Evolutionary conservation across 2,888 invertebrate genomes (phyloP).

Genomic region (Cephus sareptanus): DNA sequence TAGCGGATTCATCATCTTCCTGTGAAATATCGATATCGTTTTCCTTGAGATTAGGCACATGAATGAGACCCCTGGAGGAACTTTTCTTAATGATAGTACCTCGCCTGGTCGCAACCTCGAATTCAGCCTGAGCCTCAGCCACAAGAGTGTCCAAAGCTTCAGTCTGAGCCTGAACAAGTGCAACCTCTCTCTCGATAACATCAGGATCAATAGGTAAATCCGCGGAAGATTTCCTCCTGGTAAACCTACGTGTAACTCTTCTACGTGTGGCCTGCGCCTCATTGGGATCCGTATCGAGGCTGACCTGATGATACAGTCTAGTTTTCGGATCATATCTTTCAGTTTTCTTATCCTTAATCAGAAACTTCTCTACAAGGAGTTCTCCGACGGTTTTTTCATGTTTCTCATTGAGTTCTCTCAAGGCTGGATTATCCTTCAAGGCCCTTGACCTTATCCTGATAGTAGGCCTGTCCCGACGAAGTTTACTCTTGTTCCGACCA

Average conservation of each 20-base stretch:
- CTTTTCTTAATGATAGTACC: conserved; percentile 46
- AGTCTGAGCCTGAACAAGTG: conserved; percentile 58
- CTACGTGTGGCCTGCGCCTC: conserved; percentile 46
- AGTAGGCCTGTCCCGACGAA: conserved; percentile 55
- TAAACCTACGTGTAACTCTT: conserved; percentile 56
- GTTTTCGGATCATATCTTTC: conserved; percentile 6
- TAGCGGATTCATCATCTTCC: conserved; percentile 24
- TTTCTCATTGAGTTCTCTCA: conserved; percentile 65
- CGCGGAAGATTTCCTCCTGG: conserved; percentile 56
- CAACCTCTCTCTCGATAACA: conserved; percentile 53
- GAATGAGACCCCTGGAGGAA: conserved; percentile 13
- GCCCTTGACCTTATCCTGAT: conserved; percentile 64
- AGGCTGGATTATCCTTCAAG: conserved; percentile 62
- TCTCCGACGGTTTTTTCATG: conserved; percentile 78
- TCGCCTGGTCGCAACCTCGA: conserved; percentile 51
- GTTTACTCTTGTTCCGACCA: conserved; percentile 44
- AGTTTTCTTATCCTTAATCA: conserved; percentile 71
- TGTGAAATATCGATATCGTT: conserved; percentile 18
- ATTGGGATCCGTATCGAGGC: conserved; percentile 32
- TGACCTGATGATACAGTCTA: conserved; percentile 43
- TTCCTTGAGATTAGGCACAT: conserved; percentile 5
- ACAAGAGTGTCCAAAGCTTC: conserved; percentile 59
- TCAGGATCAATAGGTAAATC: conserved; percentile 54
- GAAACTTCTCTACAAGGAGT: conserved; percentile 79
- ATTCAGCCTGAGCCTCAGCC: conserved; percentile 61